Base-by-base conservation (phyloP, 2,888 invertebrate species). In the Drosophila fulvimacula region DNA sequence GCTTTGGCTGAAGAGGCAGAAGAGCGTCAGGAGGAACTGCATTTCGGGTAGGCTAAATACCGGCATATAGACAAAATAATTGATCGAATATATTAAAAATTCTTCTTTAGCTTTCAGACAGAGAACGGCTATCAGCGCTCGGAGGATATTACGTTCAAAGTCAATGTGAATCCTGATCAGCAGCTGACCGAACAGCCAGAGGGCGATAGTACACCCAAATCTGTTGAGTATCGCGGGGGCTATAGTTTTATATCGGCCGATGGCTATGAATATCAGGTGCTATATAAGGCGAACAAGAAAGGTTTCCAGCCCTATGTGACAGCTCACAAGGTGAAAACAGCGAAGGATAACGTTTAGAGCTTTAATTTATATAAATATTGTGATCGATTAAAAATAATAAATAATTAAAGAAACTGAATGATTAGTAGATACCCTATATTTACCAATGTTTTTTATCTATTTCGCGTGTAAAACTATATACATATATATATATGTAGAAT, bases 201-300 rank as follows among this genome's bases (percentile, higher is more conserved):
- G 3, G 62, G 52, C 5, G 27, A 58, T 5, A 61, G 69, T 0
- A 73, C 73, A 0, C 74, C 42, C 13, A 89, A 69, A 57, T 85
- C 77, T 5, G 87, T 84, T 66, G 91, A 91, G 49, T 86, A 79
- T 67, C 81, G 78, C 10, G 93, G 89, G 73, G 93, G 91, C 21
- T 94, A 93, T 78, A 93, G 93, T 55, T 94, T 93, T 76, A 92
- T 93, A 44, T 94, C 93, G 1, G 93, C 93, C 27, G 94, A 94
- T 90, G 94, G 94, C 21, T 92, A 93, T 64, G 93, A 93, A 34
- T 94, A 94, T 81, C 93, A 92, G 11, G 93, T 94, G 10, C 91
- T 92, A 36, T 94, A 94, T 82, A 93, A 93, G 30, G 94, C 94
- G 5, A 94, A 94, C 73, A 93, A 94, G 79, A 93, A 94, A 66